Base-by-base conservation (phyloP, 2,888 invertebrate genomes). In the Galerucella calmariensis region DNA sequence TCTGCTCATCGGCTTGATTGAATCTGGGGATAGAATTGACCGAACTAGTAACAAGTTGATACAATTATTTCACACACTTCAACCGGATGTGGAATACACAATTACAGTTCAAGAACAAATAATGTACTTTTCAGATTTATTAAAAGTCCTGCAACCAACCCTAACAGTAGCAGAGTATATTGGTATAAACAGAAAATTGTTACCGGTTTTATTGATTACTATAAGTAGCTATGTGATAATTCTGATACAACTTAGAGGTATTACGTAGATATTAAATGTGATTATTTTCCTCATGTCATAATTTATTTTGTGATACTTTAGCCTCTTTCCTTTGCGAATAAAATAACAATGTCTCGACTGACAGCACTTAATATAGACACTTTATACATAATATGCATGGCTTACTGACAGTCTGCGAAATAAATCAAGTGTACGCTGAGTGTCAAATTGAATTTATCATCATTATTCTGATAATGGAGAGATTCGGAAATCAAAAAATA, bases 191-290 rank as follows among this genome's bases (percentile, higher is more conserved):
- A 68, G 68, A 44, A 68, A 24, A 41, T 20, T 68, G 0, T 14
- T 68, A 20, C 68, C 68, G 2, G 41, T 68, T 10, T 41, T 68
- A 41, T 20, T 68, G 24, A 16, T 58, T 14, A 58, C 56, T 58
- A 20, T 68, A 20, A 68, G 51, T 20, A 35, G 58, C 8, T 68
- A 68, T 51, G 20, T 68, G 1, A 58, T 68, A 12, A 68, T 68
- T 51, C 44, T 68, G 10, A 35, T 68, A 14, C 68, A 68, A 24
- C 14, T 68, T 8, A 68, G 41, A 58, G 27, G 14, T 56, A 67
- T 24, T 14, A n/a, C 51, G 14, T 51, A 51, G 51, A 48, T 48
- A 41, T 41, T 41, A 41, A 41, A 5, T 35, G 35, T 35, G 35
- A 27, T 20, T 20, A 0, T 20, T 20, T 20, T 1, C 20, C 20